Base-by-base conservation (phyloP, 1,140 invertebrate species). In the Mactra quadrangularis region DNA sequence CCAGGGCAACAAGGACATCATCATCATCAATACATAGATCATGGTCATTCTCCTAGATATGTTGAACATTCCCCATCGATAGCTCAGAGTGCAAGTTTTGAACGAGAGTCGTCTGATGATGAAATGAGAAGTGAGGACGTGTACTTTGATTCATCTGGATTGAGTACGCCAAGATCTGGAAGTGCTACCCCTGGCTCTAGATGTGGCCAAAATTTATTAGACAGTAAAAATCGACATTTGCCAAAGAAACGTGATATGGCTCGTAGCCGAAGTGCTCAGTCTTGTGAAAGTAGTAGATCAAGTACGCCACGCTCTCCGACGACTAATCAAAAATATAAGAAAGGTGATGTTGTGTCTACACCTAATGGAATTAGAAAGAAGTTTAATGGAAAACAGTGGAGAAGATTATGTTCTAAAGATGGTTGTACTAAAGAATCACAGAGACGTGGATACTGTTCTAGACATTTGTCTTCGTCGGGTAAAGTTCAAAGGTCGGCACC, bases 301-400 rank as follows among this genome's bases (percentile, higher is more conserved):
- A 92, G 91, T 81, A 92, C 92, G 9, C 92, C 92, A 11, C 86
- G 92, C 17, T 93, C 92, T 27, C 92, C 97, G 81, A 88, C 87
- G 64, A 85, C 97, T 29, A 86, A 97, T 90, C 97, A 98, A 93
- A 98, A 98, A 93, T 99, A 98, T 94, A 99, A 99, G 94, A 99
- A 99, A 94, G 99, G 98, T 83, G 98, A 99, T 93, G 97, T 99
- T 88, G 98, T 99, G 41, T 96, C 97, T 35, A 98, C 97, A 60
- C 97, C 98, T 59, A 98, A 97, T 91, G 98, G 98, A 84, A 98
- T 99, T 86, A 94, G 98, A 3, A 99, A 99, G 94, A 99, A 99
- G 94, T 99, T 98, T 93, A 99, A 99, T 94, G 99, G 99, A 6
- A 99, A 99, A 94, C 99, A 99, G 92, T 99, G 98, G 99, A 95